phyloP scores from a whole-genome alignment of 2,888 invertebrate species.

The Cosmia trapezina region DNA sequence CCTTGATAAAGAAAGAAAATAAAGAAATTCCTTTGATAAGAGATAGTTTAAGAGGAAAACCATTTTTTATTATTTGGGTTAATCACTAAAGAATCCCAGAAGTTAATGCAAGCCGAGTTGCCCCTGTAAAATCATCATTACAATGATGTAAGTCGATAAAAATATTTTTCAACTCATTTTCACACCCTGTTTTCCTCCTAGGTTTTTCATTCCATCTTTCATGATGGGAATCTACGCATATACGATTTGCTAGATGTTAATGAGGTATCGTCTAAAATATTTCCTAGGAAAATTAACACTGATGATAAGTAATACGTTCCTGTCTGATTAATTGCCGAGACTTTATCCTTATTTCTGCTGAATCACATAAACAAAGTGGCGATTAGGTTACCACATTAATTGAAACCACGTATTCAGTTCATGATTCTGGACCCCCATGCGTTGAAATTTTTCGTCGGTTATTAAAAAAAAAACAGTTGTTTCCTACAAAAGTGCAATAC shows the following conservation, averaged over 20 bases:
- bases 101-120: background rate
- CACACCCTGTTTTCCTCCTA: background rate
- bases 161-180: background rate
- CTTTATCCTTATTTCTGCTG: constrained; percentile 80
- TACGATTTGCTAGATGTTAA: background rate
- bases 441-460: too few species aligned
- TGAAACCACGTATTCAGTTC: too few species aligned
- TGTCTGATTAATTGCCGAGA: constrained; percentile 38
- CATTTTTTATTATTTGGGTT: background rate
- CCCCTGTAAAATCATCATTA: background rate
- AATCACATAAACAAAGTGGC: constrained; percentile 32
- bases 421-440: too few species aligned
- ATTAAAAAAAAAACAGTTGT: too few species aligned
- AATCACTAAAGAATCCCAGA: background rate
- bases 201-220: background rate
- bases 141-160: constrained; percentile 6
- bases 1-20: background rate
- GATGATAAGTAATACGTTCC: background rate
- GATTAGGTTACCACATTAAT: too few species aligned
- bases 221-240: background rate
- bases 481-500: too few species aligned
- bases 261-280: constrained; percentile 5
- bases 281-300: constrained; percentile 39
- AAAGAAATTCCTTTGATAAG: too few species aligned
- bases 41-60: background rate